These are phyloP conservation scores for Sycophila sp. DNA, from an alignment of 1,140 invertebrate species.

Conservation along the genomic window DNA sequence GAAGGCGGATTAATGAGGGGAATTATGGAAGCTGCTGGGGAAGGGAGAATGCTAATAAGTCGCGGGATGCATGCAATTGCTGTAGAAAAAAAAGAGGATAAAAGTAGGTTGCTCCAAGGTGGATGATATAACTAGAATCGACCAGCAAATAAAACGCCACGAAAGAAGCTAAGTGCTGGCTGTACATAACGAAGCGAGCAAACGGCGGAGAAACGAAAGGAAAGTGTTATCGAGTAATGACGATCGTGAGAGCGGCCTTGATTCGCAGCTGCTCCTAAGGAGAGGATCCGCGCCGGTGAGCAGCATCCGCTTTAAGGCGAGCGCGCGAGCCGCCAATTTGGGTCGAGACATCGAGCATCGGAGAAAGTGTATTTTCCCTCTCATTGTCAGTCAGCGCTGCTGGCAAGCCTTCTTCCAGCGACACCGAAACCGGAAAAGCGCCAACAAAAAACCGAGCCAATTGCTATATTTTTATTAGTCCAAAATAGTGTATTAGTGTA, in stretches of 20 bases:
- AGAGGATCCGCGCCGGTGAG: conserved; percentile 26
- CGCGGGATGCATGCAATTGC: too few relatives aligned
- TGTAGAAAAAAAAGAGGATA: neutral
- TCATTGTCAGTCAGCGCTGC: conserved; percentile 21
- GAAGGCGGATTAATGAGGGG: too few relatives aligned
- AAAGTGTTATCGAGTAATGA: conserved; percentile 7
- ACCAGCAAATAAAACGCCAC: neutral
- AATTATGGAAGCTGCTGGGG: too few relatives aligned
- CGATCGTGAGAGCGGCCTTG: conserved; percentile 49
- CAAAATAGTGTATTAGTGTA: too few relatives aligned
- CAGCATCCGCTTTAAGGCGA: conserved; percentile 19
- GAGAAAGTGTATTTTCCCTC: conserved; percentile 53
- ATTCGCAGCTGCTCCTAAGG: conserved; percentile 23
- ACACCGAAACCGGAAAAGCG: too few relatives aligned
- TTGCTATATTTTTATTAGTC: too few relatives aligned
- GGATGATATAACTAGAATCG: too few relatives aligned
- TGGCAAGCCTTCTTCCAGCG: neutral
- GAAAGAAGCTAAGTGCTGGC: neutral
- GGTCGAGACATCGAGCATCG: conserved; percentile 39
- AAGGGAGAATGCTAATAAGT: too few relatives aligned
- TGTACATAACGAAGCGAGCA: neutral
- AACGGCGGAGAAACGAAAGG: neutral
- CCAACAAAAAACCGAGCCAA: too few relatives aligned
- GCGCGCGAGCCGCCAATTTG: conserved; percentile 43
- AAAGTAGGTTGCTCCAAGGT: too few relatives aligned